Evolutionary conservation across 2,113 vertebrate species (phyloP).

Genomic region (Budorcas taxicolor): DNA sequence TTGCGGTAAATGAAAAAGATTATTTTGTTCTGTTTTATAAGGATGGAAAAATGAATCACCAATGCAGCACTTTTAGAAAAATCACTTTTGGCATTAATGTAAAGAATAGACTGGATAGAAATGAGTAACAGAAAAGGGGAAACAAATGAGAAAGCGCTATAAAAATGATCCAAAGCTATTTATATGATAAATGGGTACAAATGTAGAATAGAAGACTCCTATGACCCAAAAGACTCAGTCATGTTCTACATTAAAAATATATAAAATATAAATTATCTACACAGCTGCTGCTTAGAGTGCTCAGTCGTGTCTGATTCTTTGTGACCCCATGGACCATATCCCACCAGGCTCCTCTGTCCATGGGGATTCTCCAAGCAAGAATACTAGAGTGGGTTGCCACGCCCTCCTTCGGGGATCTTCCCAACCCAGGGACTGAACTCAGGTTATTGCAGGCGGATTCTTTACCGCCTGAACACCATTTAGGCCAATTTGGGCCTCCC

Average conservation of each 20-base stretch:
- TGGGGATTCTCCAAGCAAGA: neutral
- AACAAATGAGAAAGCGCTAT: slow-evolving; percentile 25
- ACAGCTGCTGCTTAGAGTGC: neutral
- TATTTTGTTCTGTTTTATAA: neutral
- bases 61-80: neutral
- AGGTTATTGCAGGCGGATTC: neutral
- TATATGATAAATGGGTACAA: neutral
- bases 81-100: neutral
- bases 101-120: neutral
- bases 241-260: slow-evolving; percentile 22
- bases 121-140: neutral
- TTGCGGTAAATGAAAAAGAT: neutral
- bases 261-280: neutral
- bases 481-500: neutral
- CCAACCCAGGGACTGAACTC: neutral
- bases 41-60: neutral
- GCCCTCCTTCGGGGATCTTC: neutral
- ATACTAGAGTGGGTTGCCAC: neutral
- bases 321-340: neutral
- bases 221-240: neutral
- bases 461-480: neutral
- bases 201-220: neutral
- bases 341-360: neutral
- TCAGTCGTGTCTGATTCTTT: neutral
- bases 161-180: slow-evolving; percentile 10